A percentile compares a stretch with the other conserved stretches of the same genome.
These are phyloP conservation scores for Geotrupes spiniger DNA, from an alignment of 2,888 invertebrate species.

Conservation along the genomic window DNA sequence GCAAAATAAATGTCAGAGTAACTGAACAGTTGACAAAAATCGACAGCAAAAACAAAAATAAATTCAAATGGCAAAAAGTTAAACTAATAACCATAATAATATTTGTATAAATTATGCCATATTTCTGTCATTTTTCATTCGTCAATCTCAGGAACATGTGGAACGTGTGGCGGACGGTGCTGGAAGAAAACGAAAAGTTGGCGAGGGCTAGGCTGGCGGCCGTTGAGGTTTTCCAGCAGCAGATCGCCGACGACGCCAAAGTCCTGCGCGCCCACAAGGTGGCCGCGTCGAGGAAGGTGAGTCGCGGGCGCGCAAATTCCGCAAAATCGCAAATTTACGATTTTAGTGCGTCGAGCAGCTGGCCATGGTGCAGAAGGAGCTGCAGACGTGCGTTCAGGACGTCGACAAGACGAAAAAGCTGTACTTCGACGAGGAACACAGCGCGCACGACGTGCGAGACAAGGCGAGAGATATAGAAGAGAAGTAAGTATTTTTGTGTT, in stretches of 20 bases:
- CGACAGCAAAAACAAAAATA: too few species aligned
- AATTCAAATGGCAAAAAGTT: too few species aligned
- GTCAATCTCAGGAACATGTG: slow-evolving; percentile 91
- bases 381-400: slow-evolving; percentile 82
- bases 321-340: slow-evolving; percentile 7
- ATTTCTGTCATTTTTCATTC: slow-evolving; percentile 1
- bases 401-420: slow-evolving; percentile 92
- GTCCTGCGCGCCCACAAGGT: slow-evolving; percentile 78
- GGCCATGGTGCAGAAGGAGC: slow-evolving; percentile 83
- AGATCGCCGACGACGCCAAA: slow-evolving; percentile 92
- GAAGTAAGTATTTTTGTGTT: slow-evolving; percentile 58
- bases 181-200: slow-evolving; percentile 93
- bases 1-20: too few species aligned
- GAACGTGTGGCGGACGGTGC: slow-evolving; percentile 94
- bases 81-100: too few species aligned
- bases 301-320: slow-evolving; percentile 9
- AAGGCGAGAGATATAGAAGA: slow-evolving; percentile 95
- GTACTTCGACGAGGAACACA: slow-evolving; percentile 94
- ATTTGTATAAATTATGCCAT: too few species aligned
- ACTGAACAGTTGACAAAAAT: too few species aligned
- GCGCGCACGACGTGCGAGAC: slow-evolving; percentile 91
- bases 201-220: slow-evolving; percentile 89
- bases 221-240: slow-evolving; percentile 92
- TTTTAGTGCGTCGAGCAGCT: slow-evolving; percentile 76
- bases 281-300: slow-evolving; percentile 75